phyloP scores from a whole-genome alignment of 2,888 invertebrate genomes.

The Trachelus troglodyta region DNA sequence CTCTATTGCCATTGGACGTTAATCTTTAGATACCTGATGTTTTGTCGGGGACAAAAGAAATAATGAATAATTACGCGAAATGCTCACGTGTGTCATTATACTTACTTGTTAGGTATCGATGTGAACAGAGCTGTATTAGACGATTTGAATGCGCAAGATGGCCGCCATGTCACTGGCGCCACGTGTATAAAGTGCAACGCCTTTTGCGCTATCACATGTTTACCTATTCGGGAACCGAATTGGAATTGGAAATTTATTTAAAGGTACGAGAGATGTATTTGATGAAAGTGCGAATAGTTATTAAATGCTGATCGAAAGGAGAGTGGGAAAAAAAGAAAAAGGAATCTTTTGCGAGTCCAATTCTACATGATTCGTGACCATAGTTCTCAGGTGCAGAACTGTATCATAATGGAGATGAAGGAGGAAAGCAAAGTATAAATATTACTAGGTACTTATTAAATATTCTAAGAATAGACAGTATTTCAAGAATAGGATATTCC shows the following conservation, averaged over 20 bases:
- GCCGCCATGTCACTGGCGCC: not conserved
- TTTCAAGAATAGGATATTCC: constrained; percentile 46
- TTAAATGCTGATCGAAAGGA: not conserved
- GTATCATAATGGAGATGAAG: constrained; percentile 27
- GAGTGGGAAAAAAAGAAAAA: not conserved
- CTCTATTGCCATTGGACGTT: not conserved
- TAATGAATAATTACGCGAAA: not conserved
- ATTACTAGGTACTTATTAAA: constrained; percentile 40
- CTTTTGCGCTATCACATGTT: not conserved
- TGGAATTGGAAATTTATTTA: not conserved
- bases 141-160: not conserved
- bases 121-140: not conserved
- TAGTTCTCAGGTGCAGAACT: constrained; percentile 41
- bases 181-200: not conserved
- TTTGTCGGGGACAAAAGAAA: not conserved
- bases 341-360: not conserved
- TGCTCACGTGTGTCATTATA: not conserved
- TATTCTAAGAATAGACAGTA: constrained; percentile 44
- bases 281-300: not conserved
- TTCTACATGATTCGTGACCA: constrained; percentile 13
- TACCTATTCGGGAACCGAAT: not conserved
- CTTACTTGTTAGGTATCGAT: not conserved
- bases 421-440: constrained; percentile 28
- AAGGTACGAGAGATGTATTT: not conserved
- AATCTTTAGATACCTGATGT: not conserved